Percentiles rank a stretch among this genome's conserved stretches.
phyloP scores from a whole-genome alignment of 2,888 invertebrate species.

The Cheilosia pagana region DNA sequence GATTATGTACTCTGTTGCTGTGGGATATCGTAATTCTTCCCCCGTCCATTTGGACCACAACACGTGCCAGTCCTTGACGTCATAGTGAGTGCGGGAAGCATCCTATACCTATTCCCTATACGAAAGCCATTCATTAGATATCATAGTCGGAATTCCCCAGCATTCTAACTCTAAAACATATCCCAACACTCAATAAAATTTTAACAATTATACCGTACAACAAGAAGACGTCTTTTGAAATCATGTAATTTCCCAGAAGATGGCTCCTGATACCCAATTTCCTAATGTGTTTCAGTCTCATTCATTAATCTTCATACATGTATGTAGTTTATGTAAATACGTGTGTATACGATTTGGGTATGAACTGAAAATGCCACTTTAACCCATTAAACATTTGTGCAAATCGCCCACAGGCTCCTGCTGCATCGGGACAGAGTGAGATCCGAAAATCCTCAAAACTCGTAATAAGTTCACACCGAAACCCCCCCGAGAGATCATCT shows the following conservation, averaged over 20 bases:
- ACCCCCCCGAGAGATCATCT: slow-evolving; percentile 42
- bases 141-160: background rate
- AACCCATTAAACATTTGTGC: slow-evolving; percentile 61
- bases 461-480: slow-evolving; percentile 70
- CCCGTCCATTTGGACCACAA: no score
- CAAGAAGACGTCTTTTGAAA: slow-evolving; percentile 30
- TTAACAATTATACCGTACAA: slow-evolving; percentile 31
- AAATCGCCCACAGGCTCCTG: slow-evolving; percentile 54
- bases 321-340: background rate
- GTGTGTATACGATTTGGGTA: background rate
- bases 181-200: slow-evolving; percentile 46
- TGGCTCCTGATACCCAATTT: slow-evolving; percentile 60
- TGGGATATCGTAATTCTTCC: no score
- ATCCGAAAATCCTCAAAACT: slow-evolving; percentile 49
- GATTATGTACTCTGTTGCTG: no score
- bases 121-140: background rate
- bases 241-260: slow-evolving; percentile 66
- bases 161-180: slow-evolving; percentile 19
- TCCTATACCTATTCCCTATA: no score
- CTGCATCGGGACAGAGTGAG: background rate
- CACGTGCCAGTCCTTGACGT: no score
- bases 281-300: slow-evolving; percentile 37
- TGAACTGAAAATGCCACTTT: slow-evolving; percentile 65
- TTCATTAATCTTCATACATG: slow-evolving; percentile 32
- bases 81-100: no score